Evolutionary conservation across 2,888 invertebrate species (phyloP).

Genomic region (Coenonympha glycerion): DNA sequence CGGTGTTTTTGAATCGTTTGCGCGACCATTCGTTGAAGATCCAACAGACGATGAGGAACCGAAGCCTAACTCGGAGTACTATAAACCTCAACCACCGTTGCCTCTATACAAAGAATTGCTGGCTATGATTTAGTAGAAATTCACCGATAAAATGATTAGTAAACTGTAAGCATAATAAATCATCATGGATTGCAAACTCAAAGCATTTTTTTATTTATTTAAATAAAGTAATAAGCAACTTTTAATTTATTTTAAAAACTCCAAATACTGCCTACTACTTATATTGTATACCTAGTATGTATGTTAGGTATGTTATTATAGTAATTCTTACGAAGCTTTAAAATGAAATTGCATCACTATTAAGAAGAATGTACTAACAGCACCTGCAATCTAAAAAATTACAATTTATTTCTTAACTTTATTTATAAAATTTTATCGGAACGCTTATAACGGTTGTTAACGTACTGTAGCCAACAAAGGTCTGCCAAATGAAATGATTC

Average conservation of each 20-base stretch:
- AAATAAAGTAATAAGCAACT: no score
- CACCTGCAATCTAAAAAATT: neutral
- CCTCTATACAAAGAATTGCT: slow-evolving; percentile 38
- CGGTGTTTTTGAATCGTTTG: slow-evolving; percentile 77
- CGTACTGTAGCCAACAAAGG: slow-evolving; percentile 1
- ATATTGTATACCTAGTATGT: neutral
- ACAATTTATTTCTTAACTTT: neutral
- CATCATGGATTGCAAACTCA: no score
- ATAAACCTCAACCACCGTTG: slow-evolving; percentile 33
- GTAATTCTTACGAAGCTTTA: neutral
- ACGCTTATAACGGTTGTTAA: neutral
- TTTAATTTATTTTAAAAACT: no score
- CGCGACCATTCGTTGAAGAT: slow-evolving; percentile 73
- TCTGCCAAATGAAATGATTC: neutral
- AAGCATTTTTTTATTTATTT: no score
- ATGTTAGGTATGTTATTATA: neutral
- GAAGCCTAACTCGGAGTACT: slow-evolving; percentile 52
- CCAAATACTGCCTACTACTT: no score
- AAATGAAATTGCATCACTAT: slow-evolving; percentile 1
- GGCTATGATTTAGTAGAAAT: neutral
- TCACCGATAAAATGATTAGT: neutral
- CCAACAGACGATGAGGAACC: slow-evolving; percentile 49
- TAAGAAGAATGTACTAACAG: neutral
- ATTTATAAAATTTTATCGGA: no score
- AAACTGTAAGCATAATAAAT: neutral